Conservation (phyloP, 1,140 invertebrate species). For the Drosophila biarmipes region DNA sequence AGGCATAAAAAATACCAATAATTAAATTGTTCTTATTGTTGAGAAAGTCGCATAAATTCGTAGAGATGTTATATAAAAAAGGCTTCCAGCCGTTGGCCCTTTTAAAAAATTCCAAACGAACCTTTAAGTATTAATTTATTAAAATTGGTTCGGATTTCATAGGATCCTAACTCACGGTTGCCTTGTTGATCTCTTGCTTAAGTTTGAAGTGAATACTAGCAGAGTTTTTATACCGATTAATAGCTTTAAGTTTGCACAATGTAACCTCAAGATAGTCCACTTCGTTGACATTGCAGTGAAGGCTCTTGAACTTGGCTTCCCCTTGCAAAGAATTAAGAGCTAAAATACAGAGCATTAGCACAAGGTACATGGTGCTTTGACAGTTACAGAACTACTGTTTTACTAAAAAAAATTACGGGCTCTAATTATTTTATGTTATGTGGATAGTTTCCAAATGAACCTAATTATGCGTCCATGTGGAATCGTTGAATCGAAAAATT, state of each 20-base stretch:
- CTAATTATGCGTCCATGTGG: too few species aligned
- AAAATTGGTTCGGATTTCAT: not conserved
- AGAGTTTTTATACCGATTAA: not conserved
- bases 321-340: not conserved
- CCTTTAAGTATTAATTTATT: not conserved
- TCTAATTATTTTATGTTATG: too few species aligned
- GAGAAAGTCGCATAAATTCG: constrained; percentile 1
- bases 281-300: not conserved
- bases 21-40: not conserved
- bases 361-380: not conserved
- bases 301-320: not conserved
- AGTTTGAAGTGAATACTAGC: not conserved
- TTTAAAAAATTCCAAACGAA: constrained; percentile 14
- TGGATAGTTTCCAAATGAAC: too few species aligned
- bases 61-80: constrained; percentile 7
- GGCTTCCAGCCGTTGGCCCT: constrained; percentile 12
- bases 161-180: not conserved
- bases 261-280: not conserved
- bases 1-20: not conserved
- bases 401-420: too few species aligned
- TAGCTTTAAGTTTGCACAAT: constrained; percentile 1
- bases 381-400: not conserved
- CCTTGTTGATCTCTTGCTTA: not conserved
- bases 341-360: not conserved
- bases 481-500: too few species aligned